These are phyloP conservation scores for Halyomorpha halys DNA, from an alignment of 1,140 invertebrate genomes.

Conservation along the genomic window DNA sequence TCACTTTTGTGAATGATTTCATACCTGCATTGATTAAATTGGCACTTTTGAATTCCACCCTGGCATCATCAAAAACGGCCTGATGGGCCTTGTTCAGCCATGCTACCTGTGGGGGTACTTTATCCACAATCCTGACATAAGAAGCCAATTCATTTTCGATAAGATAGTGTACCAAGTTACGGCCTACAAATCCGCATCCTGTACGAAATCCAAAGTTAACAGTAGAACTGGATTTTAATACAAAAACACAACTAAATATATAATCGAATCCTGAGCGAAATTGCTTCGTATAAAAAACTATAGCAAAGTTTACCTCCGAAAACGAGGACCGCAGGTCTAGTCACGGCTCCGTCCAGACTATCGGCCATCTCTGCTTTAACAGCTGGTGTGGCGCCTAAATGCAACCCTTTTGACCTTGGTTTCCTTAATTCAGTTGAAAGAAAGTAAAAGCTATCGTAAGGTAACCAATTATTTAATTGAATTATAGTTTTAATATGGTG, in stretches of 20 bases:
- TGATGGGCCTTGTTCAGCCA: conserved; percentile 71
- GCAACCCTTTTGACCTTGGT: too few species aligned
- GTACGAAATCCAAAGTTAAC: conserved; percentile 30
- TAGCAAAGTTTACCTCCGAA: conserved; percentile 9
- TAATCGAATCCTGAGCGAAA: neutral
- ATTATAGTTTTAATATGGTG: too few species aligned
- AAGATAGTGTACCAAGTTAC: conserved; percentile 74
- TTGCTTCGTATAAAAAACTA: neutral
- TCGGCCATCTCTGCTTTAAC: neutral
- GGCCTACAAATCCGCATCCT: conserved; percentile 88
- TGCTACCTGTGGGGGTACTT: conserved; percentile 82
- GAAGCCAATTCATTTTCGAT: conserved; percentile 65
- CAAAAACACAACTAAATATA: neutral
- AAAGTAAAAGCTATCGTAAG: too few species aligned
- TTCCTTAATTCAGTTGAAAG: too few species aligned
- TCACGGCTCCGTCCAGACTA: neutral
- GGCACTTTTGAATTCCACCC: conserved; percentile 80
- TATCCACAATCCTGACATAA: conserved; percentile 72
- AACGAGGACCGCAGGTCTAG: neutral
- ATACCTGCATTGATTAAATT: conserved; percentile 81
- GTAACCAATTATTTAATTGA: too few species aligned
- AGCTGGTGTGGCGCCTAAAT: neutral
- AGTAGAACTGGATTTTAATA: neutral
- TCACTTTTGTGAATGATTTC: neutral
- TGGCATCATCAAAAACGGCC: conserved; percentile 54